Base-by-base conservation (phyloP, 2,888 invertebrate species). In the Cyclophora punctaria region DNA sequence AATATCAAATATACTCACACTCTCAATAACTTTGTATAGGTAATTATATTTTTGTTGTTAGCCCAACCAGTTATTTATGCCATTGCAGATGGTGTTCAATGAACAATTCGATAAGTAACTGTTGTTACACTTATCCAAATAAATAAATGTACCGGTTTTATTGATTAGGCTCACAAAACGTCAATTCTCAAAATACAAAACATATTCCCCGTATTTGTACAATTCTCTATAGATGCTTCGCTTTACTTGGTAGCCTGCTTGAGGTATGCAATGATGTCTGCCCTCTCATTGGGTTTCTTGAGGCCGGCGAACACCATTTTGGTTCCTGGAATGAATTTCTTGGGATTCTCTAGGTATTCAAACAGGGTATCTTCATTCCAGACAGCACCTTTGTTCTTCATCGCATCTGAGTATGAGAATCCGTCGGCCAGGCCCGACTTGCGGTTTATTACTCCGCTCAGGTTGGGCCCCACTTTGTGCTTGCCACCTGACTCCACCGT, bases 301-400 rank as follows among this genome's bases (percentile, higher is more conserved):
- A 99, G 86, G 58, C 98, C 98, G 61, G 98, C 98, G 72, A 99
- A 99, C 78, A 99, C 95, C 99, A 99, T 99, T 85, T 99, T 99
- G 59, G 99, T 99, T 65, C 99, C 99, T 53, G 98, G 98, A 90
- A 99, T 99, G 90, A 97, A 99, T 87, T 99, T 99, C 91, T 99
- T 99, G 58, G 99, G 99, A 82, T 99, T 98, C 82, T 97, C 97
- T 70, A 99, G 91, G 88, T 99, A 99, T 71, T 94, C 94, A 73
- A 97, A 98, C 7, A 99, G 90, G 0, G 98, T 99, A 58, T 98
- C 98, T 56, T 94, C 94, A 71, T 89, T 92, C 99, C 99, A 99
- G 64, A 95, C 95, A 75, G 99, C 98, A 65, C 96, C 96, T 94
- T 99, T 99, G 61, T 92, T 91, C 89, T 96, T 96, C n/a, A n/a